A percentile compares a stretch with the other conserved stretches of the same genome.
Conservation (phyloP, 2,797 vertebrate genomes). For the Hyperoplus lanceolatus region DNA sequence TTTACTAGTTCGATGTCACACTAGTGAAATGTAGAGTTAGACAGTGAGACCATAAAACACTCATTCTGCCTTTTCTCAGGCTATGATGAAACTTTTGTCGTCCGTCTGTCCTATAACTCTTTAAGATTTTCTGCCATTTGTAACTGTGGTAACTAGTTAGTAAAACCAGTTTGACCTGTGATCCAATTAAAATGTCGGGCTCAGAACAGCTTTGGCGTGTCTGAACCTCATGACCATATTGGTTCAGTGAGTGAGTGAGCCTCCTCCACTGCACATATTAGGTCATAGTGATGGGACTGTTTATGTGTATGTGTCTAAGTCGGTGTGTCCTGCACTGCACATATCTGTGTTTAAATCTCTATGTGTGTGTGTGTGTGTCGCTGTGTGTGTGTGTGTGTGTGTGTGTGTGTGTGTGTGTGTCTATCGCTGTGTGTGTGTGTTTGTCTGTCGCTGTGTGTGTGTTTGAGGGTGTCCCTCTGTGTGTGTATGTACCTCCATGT, state of each 20-base stretch:
- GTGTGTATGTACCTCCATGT: slow-evolving; percentile 6
- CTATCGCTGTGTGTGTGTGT: slow-evolving; percentile 42
- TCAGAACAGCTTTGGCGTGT: slow-evolving; percentile 47
- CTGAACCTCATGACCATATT: slow-evolving; percentile 73
- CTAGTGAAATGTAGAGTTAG: no score
- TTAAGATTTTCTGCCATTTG: not conserved
- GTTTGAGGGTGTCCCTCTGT: slow-evolving; percentile 27
- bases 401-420: slow-evolving; percentile 51
- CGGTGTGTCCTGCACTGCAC: slow-evolving; percentile 46
- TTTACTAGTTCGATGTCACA: no score
- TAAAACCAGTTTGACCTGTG: slow-evolving; percentile 25
- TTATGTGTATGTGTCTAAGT: slow-evolving; percentile 46
- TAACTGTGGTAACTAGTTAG: slow-evolving; percentile 15
- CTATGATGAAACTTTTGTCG: not conserved
- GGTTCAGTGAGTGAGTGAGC: slow-evolving; percentile 47
- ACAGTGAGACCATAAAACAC: no score
- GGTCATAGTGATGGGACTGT: slow-evolving; percentile 76
- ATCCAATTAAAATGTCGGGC: slow-evolving; percentile 54
- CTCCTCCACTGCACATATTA: slow-evolving; percentile 74
- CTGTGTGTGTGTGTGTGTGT: slow-evolving; percentile 66
- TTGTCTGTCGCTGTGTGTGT: slow-evolving; percentile 40
- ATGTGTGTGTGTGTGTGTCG: slow-evolving; percentile 39
- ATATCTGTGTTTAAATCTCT: slow-evolving; percentile 38
- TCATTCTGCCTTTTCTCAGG: no score
- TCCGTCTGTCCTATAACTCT: slow-evolving; percentile 16